Evolutionary conservation across 2,888 invertebrate genomes (phyloP).

Genomic region (Slavum lentiscoides): DNA sequence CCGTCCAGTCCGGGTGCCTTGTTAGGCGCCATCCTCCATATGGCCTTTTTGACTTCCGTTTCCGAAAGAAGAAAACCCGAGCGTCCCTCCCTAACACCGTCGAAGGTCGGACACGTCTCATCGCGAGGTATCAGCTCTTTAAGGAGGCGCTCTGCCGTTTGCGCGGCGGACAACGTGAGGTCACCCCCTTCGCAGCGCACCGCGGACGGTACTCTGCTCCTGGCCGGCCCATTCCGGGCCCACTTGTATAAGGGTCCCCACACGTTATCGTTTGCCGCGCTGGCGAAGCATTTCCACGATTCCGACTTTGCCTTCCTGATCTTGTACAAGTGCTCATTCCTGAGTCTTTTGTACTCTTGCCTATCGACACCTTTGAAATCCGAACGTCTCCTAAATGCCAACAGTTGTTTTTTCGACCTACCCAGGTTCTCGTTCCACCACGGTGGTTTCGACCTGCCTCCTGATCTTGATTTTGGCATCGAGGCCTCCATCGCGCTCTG

Average conservation of each 20-base stretch:
- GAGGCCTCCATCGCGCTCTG: too few species aligned
- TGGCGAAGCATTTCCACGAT: not conserved
- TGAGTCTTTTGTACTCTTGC: not conserved
- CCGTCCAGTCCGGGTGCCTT: constrained; percentile 17
- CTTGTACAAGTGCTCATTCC: not conserved
- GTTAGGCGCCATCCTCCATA: constrained; percentile 37
- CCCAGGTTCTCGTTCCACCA: too few species aligned
- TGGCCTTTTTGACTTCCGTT: not conserved
- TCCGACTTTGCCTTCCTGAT: not conserved
- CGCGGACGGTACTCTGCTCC: not conserved
- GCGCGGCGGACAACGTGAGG: not conserved
- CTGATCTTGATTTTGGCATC: not conserved
- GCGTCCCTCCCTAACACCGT: fast-evolving
- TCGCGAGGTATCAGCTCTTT: not conserved
- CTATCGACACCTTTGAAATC: too few species aligned
- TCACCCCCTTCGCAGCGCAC: not conserved
- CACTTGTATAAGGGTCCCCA: constrained; percentile 2
- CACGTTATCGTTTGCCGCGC: not conserved
- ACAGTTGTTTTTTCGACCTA: not conserved
- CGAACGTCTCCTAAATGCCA: not conserved
- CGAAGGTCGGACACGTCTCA: not conserved
- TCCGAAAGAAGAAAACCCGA: not conserved
- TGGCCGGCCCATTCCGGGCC: not conserved
- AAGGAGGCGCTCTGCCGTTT: not conserved
- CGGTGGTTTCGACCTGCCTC: not conserved